phyloP scores from a whole-genome alignment of 2,888 invertebrate genomes.

The Ariolimax columbianus region DNA sequence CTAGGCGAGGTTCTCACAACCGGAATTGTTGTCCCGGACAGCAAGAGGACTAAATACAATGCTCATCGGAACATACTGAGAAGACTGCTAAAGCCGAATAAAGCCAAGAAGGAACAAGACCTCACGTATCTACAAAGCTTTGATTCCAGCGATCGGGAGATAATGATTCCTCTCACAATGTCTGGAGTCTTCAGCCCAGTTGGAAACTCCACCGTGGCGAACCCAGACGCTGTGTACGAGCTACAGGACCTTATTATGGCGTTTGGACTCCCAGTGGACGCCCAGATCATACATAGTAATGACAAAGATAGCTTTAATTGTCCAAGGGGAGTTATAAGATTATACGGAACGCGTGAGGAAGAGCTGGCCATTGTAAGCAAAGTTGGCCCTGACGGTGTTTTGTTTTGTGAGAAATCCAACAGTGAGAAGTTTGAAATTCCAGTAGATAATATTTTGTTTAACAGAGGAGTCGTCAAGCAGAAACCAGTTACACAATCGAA shows the following conservation, averaged over 20 bases:
- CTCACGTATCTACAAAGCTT: conserved; percentile 73
- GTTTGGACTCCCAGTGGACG: conserved; percentile 70
- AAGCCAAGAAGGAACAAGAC: conserved; percentile 67
- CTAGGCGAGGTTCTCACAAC: conserved; percentile 64
- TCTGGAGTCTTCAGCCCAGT: conserved; percentile 74
- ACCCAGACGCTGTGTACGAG: conserved; percentile 73
- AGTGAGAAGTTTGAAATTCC: conserved; percentile 44
- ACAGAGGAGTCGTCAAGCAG: conserved; percentile 44
- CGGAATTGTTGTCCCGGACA: conserved; percentile 73
- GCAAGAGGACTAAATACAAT: conserved; percentile 62
- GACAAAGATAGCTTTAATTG: conserved; percentile 53
- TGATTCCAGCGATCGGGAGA: conserved; percentile 65
- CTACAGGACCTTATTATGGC: conserved; percentile 71
- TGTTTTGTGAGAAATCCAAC: not conserved
- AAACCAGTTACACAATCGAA: conserved; percentile 44
- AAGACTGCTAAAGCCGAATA: conserved; percentile 65
- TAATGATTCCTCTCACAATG: conserved; percentile 74
- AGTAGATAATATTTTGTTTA: conserved; percentile 17
- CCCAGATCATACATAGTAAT: conserved; percentile 68
- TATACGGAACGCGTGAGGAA: conserved; percentile 68
- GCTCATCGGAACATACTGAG: conserved; percentile 59
- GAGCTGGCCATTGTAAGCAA: conserved; percentile 61
- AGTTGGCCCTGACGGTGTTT: conserved; percentile 50
- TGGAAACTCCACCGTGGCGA: conserved; percentile 65
- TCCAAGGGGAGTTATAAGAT: conserved; percentile 62